Base-by-base conservation (phyloP, 1,140 invertebrate genomes). In the Drosophila equinoxialis region DNA sequence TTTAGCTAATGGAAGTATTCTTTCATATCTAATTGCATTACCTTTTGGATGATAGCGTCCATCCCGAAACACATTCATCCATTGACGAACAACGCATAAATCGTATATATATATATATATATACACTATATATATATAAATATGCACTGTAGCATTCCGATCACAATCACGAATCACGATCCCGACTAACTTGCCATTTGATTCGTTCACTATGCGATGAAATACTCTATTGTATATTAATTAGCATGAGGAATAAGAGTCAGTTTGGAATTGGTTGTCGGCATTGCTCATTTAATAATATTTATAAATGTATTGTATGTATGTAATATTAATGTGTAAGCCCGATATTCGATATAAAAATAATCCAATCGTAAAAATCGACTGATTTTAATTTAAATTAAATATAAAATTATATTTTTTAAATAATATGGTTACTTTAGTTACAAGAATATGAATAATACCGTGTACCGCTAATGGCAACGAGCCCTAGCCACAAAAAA, bases 331-430 rank as follows among this genome's bases (percentile, higher is more conserved):
- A 77, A 58, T 59, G 57, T 59, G 48, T 71, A 72, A 75, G 65
- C 69, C 17, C 33, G 39, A 78, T 68, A 75, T 71, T 67, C 65
- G 69, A 77, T 66, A 78, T 69, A 71, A 67, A 58, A 64, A 41
- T 81, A 89, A 80, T 80, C 45, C 54, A 83, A 71, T 63, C 37
- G 45, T 57, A 71, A 77, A 72, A 83, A 83, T 75, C 68, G 83
- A 87, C 83, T 87, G 83, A 87, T 79, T 89, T 84, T 85, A 71
- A 75, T 76, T 79, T 78, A 65, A 65, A 72, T 64, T 54, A 54
- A 65, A 83, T 55, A 45, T 71, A 72, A 76, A 75, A 13, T 75
- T 64, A 66, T 74, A 55, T 51, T 65, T 62, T 37, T 62, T n/a
- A 62, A 62, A 62, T n/a, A 23, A 35, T 57, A 65, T 67, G 62